Base-by-base conservation (phyloP, 2,797 vertebrate genomes). In the Poeciliopsis paucimaculata region DNA sequence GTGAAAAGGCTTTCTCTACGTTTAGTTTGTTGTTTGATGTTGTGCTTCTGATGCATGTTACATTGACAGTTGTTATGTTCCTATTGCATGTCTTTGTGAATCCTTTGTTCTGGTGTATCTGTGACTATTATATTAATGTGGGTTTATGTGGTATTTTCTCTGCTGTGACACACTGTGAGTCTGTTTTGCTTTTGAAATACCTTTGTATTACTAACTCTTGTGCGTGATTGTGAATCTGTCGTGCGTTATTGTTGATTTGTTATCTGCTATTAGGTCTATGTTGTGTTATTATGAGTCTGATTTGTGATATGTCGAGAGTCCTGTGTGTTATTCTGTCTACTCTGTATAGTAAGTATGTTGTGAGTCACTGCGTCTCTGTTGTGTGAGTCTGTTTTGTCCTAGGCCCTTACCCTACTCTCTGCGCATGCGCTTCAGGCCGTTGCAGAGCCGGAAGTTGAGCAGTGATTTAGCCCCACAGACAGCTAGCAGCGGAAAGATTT, bases 391-490 rank as follows among this genome's bases (percentile, higher is more conserved):
- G 23, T 79, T 41, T 41, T 53, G 28, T 55, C 47, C 74, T 75
- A 45, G 51, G 62, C 31, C 57, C 31, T 45, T 47, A 28, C 23
- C 13, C 43, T 26, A 9, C 6, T 20, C 45, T 23, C 36, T 72
- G 47, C 93, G 93, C 93, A 83, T 93, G 94, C 93, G 90, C 90
- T 1, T 74, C 86, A 64, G 70, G 57, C 47, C 72, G 77, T 47
- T 72, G 72, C 82, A 82, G 60, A 93, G 85, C 92, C 91, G 92
- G 93, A 94, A 94, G 93, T 94, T 93, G 78, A 88, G 88, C 88
- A 78, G 91, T 88, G 89, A 92, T 88, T 91, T 91, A 92, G 91
- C 89, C 77, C 62, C 9, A 36, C 80, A 74, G 83, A 73, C 74
- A 31, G 91, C 89, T 93, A 92, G 80, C 88, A 75, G 77, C 51